Percentiles rank a stretch among this genome's conserved stretches.
Conservation (phyloP, 2,888 invertebrate species). For the Drosophila peninsularis region DNA sequence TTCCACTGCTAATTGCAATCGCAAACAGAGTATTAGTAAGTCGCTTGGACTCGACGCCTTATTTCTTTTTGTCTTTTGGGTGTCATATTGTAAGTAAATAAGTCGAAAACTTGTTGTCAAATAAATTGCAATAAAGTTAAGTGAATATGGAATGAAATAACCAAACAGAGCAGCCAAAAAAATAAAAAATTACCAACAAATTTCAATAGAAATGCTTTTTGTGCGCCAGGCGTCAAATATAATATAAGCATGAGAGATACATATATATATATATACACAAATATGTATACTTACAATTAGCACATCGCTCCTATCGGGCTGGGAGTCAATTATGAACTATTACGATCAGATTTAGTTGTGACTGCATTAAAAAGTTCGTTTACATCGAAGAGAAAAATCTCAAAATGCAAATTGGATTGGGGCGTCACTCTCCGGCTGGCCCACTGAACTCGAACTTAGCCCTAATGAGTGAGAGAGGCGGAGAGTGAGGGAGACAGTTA, state of each 20-base stretch:
- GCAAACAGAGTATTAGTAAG: constrained; percentile 11
- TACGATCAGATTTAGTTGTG: constrained; percentile 21
- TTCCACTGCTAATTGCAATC: constrained; percentile 3
- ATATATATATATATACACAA: background rate
- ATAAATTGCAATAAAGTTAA: constrained; percentile 51
- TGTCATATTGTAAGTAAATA: constrained; percentile 27
- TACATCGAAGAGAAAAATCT: constrained; percentile 30
- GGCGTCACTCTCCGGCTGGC: constrained; percentile 6
- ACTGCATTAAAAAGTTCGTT: constrained; percentile 46
- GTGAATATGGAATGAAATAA: constrained; percentile 43
- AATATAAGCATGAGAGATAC: constrained; percentile 34
- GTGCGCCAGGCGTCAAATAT: constrained; percentile 49
- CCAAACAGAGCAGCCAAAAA: constrained; percentile 27
- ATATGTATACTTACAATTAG: constrained; percentile 41
- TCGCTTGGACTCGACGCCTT: background rate
- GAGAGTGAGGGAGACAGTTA: background rate
- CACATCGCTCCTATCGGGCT: constrained; percentile 15
- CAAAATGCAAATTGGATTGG: constrained; percentile 16
- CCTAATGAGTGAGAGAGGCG: background rate
- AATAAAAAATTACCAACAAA: background rate
- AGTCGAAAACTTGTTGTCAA: constrained; percentile 44
- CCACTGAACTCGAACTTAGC: constrained; percentile 7
- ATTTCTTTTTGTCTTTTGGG: background rate
- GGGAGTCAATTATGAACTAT: constrained; percentile 23
- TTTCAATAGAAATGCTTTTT: constrained; percentile 46